Percentiles rank a stretch among this genome's conserved stretches.
Conservation (phyloP, 2,797 vertebrate genomes). For the Halcyon chelicuti region DNA sequence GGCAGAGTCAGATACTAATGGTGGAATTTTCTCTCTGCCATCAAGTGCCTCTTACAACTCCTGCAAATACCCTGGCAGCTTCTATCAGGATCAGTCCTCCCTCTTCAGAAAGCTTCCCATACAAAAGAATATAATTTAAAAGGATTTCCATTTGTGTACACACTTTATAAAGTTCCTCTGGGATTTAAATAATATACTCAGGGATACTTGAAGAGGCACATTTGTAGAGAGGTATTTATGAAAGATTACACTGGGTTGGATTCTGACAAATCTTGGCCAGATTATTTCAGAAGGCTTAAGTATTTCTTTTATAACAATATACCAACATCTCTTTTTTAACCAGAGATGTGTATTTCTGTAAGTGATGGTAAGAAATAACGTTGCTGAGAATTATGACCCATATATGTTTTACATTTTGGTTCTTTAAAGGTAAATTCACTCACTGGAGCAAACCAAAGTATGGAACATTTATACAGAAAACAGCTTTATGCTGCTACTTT, state of each 20-base stretch:
- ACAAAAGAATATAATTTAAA: background rate
- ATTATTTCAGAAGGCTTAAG: background rate
- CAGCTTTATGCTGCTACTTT: background rate
- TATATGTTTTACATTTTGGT: background rate
- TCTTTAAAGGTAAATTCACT: slow-evolving; percentile 20
- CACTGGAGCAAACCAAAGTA: background rate
- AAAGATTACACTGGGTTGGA: slow-evolving; percentile 1
- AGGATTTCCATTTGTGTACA: background rate
- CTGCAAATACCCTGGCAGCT: background rate
- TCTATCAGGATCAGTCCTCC: background rate
- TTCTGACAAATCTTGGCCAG: background rate
- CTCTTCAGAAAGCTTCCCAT: background rate
- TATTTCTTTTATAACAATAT: background rate
- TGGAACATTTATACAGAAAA: background rate
- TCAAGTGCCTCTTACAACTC: background rate
- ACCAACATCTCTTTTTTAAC: background rate
- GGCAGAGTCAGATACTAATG: background rate
- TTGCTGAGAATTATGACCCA: background rate
- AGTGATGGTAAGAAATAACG: background rate
- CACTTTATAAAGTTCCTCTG: background rate
- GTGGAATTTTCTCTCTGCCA: background rate
- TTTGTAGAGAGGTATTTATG: slow-evolving; percentile 27
- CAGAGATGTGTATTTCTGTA: background rate
- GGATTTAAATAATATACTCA: slow-evolving; percentile 42
- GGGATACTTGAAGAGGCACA: background rate